Conservation (phyloP, 1,140 invertebrate genomes). For the Trichonephila inaurata region DNA sequence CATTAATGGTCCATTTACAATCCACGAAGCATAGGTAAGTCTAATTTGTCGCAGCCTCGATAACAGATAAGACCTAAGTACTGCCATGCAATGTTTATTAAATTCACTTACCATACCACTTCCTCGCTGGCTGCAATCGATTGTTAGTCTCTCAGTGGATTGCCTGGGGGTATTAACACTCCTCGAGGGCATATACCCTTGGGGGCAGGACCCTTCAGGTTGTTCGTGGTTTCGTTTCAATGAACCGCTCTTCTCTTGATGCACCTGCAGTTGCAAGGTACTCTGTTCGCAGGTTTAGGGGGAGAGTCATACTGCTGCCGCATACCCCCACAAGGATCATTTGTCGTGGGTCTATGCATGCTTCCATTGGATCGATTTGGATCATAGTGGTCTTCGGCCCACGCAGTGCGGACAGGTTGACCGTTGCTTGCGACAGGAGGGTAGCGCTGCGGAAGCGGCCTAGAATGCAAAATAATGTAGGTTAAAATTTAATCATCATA, state of each 20-base stretch:
- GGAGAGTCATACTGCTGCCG: constrained; percentile 57
- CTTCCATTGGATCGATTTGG: not conserved
- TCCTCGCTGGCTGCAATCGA: constrained; percentile 16
- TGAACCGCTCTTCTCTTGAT: constrained; percentile 36
- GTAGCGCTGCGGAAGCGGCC: constrained; percentile 59
- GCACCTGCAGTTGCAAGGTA: constrained; percentile 56
- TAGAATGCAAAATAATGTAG: not conserved
- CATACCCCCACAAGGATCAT: not conserved
- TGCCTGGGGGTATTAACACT: not conserved
- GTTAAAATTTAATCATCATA: not conserved
- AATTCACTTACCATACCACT: constrained; percentile 25
- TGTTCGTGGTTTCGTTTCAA: not conserved
- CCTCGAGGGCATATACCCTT: not conserved
- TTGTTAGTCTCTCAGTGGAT: not conserved
- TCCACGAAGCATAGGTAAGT: too few relatives aligned
- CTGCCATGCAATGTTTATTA: not conserved
- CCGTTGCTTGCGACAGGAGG: constrained; percentile 26
- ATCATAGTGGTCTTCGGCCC: constrained; percentile 9
- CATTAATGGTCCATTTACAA: too few relatives aligned
- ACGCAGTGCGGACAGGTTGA: constrained; percentile 4
- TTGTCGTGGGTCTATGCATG: not conserved
- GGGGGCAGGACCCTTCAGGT: not conserved
- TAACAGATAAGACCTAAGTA: too few relatives aligned
- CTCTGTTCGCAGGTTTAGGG: constrained; percentile 65
- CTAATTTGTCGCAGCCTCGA: too few relatives aligned